phyloP scores from a whole-genome alignment of 2,113 vertebrate species.

The Zapus hudsonius region DNA sequence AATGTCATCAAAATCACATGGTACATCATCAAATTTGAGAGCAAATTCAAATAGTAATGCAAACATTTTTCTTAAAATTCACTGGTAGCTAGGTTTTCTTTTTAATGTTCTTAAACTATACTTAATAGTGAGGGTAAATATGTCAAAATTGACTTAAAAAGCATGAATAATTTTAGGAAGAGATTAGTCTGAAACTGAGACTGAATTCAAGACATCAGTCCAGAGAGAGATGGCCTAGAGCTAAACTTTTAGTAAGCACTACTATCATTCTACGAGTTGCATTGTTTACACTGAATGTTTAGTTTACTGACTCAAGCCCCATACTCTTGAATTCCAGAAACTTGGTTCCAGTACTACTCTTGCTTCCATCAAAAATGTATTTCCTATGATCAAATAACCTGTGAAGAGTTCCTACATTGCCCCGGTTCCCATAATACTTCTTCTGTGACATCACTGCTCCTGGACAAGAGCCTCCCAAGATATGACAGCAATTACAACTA shows the following conservation, averaged over 20 bases:
- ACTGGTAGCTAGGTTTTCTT: background rate
- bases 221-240: background rate
- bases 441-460: background rate
- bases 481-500: background rate
- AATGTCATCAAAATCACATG: background rate
- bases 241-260: background rate
- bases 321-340: background rate
- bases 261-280: background rate
- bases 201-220: background rate
- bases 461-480: background rate
- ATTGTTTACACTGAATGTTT: background rate
- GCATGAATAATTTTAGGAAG: background rate
- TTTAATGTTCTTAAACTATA: background rate
- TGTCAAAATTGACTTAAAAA: background rate
- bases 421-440: background rate
- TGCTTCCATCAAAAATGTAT: background rate
- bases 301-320: background rate
- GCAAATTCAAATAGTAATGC: background rate
- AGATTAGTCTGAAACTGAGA: background rate
- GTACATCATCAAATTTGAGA: background rate
- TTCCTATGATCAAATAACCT: background rate
- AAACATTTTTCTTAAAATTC: conserved; percentile 13
- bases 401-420: background rate
- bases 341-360: background rate
- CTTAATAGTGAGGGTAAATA: background rate